Percentiles rank a stretch among this genome's conserved stretches.
Evolutionary conservation across 2,888 invertebrate genomes (phyloP).

Genomic region (Eremobia ochroleuca): DNA sequence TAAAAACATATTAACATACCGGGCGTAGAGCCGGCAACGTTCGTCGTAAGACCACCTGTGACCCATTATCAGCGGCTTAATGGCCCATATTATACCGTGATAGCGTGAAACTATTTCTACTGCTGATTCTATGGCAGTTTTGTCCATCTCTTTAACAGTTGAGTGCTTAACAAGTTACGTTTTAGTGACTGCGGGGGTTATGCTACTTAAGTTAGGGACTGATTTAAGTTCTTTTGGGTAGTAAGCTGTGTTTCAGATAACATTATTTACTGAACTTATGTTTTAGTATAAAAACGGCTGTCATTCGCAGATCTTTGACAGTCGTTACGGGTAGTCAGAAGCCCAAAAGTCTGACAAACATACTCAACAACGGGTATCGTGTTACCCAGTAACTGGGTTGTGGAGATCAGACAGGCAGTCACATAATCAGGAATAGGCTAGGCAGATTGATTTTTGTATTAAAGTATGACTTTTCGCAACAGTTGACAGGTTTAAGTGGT

Average conservation of each 20-base stretch:
- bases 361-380: background rate
- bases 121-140: slow-evolving; percentile 48
- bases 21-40: slow-evolving; percentile 70
- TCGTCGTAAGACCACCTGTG: slow-evolving; percentile 71
- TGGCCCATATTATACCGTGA: slow-evolving; percentile 73
- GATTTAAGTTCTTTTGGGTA: background rate
- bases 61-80: slow-evolving; percentile 78
- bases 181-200: slow-evolving; percentile 37
- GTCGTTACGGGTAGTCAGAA: background rate
- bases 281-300: background rate
- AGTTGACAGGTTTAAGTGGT: background rate
- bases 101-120: slow-evolving; percentile 70
- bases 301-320: background rate
- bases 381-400: background rate
- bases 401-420: background rate
- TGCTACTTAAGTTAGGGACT: background rate
- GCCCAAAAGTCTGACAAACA: background rate
- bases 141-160: slow-evolving; percentile 40
- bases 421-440: background rate
- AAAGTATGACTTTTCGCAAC: background rate
- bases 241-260: background rate
- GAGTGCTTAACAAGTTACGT: slow-evolving; percentile 43
- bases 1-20: slow-evolving; percentile 86
- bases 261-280: background rate
- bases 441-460: background rate